A percentile compares a stretch with the other conserved stretches of the same genome.
Conservation (phyloP, 1,140 invertebrate species). For the Lepidotrigona ventralis region DNA sequence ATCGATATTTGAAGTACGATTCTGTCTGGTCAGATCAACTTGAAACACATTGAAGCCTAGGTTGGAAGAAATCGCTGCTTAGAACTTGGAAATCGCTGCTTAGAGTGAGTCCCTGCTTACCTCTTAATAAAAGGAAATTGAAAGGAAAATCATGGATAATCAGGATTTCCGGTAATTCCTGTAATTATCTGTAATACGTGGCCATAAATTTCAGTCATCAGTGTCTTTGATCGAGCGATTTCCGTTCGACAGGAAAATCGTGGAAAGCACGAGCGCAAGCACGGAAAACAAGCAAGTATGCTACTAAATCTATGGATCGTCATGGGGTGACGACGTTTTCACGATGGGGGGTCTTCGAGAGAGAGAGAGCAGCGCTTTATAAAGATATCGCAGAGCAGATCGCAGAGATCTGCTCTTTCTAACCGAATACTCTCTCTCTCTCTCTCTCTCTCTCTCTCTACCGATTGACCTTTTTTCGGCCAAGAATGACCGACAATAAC, state of each 20-base stretch:
- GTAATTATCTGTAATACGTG: neutral
- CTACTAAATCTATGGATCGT: constrained; percentile 73
- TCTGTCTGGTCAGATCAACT: too few species aligned
- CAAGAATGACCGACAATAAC: constrained; percentile 16
- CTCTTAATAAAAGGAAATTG: too few species aligned
- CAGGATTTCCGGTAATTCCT: too few species aligned
- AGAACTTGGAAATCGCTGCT: too few species aligned
- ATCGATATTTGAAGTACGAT: too few species aligned
- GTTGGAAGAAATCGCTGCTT: too few species aligned
- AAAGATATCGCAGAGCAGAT: constrained; percentile 69
- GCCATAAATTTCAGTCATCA: neutral
- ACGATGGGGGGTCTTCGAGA: constrained; percentile 62
- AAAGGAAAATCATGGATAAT: too few species aligned
- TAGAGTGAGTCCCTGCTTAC: too few species aligned
- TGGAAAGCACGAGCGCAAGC: constrained; percentile 37
- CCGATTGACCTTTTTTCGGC: constrained; percentile 16
- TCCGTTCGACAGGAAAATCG: constrained; percentile 17
- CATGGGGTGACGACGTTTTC: constrained; percentile 77
- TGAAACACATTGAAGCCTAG: too few species aligned
- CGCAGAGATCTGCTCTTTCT: constrained; percentile 56
- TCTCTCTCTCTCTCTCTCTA: neutral
- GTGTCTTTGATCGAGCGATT: neutral
- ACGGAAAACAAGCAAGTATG: constrained; percentile 58
- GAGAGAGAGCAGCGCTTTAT: constrained; percentile 55
- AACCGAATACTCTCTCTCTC: too few species aligned